phyloP scores from a whole-genome alignment of 2,113 vertebrate species.

The Vombatus ursinus region DNA sequence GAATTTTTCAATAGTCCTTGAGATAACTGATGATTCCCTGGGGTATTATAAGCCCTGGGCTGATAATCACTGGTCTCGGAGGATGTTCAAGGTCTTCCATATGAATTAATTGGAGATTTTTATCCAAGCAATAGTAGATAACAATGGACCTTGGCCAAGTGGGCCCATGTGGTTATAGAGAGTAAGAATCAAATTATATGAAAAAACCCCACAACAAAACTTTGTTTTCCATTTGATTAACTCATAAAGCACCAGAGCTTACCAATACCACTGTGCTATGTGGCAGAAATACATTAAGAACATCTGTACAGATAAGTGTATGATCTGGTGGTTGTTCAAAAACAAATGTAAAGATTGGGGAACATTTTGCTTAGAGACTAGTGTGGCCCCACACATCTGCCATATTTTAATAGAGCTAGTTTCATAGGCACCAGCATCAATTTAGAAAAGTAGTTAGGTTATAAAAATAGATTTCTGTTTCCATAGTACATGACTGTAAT shows the following conservation, averaged over 20 bases:
- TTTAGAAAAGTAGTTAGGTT: not conserved
- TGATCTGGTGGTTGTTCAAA: slow-evolving; percentile 54
- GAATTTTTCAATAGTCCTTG: slow-evolving; percentile 34
- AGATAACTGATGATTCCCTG: slow-evolving; percentile 28
- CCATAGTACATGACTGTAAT: not conserved
- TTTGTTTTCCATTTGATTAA: slow-evolving; percentile 48
- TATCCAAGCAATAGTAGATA: slow-evolving; percentile 23
- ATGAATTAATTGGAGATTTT: slow-evolving; percentile 14
- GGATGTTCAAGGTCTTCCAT: slow-evolving; percentile 24
- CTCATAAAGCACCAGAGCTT: slow-evolving; percentile 43
- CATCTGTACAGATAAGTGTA: slow-evolving; percentile 73
- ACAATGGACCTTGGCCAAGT: not conserved
- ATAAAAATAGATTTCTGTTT: not conserved
- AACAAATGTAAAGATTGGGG: slow-evolving; percentile 63
- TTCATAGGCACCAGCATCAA: not conserved
- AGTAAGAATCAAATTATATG: slow-evolving; percentile 55
- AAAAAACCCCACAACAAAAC: slow-evolving; percentile 55
- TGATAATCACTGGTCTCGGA: not conserved
- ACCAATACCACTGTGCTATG: slow-evolving; percentile 48
- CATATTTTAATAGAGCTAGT: not conserved
- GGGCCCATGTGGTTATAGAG: not conserved
- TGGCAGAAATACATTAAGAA: slow-evolving; percentile 67
- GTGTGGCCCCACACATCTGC: slow-evolving; percentile 28
- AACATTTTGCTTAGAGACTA: not conserved
- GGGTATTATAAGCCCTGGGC: not conserved